A percentile compares a stretch with the other conserved stretches of the same genome.
These are phyloP conservation scores for Calephelis perditalis DNA, from an alignment of 2,888 invertebrate species.

Conservation along the genomic window DNA sequence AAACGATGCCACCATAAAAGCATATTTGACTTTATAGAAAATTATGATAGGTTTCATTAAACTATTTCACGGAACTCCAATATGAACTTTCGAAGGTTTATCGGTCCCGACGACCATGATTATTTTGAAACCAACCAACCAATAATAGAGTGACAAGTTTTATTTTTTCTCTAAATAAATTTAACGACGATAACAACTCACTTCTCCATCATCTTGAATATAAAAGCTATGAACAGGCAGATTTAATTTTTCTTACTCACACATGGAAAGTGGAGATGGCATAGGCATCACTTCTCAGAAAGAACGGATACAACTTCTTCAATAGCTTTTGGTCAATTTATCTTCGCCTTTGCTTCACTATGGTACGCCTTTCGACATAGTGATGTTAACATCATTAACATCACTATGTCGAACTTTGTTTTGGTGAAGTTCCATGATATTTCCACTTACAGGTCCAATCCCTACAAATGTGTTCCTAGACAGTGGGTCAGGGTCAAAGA, in stretches of 20 bases:
- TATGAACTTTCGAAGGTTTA: conserved; percentile 2
- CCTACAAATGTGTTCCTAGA: conserved; percentile 7
- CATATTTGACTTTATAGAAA: no score
- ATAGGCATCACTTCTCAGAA: not conserved
- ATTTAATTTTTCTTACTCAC: conserved; percentile 3
- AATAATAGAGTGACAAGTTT: conserved; percentile 3
- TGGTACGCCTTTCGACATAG: no score
- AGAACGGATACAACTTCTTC: not conserved
- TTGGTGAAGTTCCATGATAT: conserved; percentile 2
- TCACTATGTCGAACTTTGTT: conserved; percentile 7
- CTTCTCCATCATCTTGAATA: not conserved
- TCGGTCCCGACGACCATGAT: not conserved
- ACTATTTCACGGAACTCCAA: not conserved
- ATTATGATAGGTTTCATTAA: no score
- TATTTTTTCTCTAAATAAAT: conserved; percentile 5
- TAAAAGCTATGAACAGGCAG: conserved; percentile 5
- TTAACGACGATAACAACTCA: not conserved
- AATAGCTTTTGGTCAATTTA: not conserved
- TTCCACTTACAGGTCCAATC: not conserved
- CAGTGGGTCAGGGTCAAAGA: not conserved
- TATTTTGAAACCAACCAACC: not conserved
- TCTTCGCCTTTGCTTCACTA: conserved; percentile 5
- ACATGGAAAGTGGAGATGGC: conserved; percentile 4
- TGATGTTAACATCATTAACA: conserved; percentile 1
- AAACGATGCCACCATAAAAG: no score